Evolutionary conservation across 2,113 vertebrate species (phyloP).

Genomic region (Muscicapa adusta): DNA sequence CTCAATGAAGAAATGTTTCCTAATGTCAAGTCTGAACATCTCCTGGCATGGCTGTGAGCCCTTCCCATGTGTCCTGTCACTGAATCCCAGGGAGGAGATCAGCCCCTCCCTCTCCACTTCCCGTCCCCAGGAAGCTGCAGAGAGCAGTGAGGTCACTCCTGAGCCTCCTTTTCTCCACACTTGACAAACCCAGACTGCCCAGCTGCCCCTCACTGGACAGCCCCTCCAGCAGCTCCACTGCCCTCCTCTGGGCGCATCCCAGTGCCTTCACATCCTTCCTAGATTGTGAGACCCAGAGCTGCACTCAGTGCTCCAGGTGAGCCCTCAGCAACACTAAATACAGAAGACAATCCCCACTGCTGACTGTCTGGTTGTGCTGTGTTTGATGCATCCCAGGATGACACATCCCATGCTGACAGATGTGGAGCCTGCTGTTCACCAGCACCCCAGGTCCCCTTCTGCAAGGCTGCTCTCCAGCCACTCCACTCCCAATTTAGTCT

Average conservation of each 20-base stretch:
- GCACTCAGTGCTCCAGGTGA: not conserved
- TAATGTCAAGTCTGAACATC: not conserved
- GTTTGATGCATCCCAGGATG: not conserved
- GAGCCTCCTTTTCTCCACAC: not conserved
- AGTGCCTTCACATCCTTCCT: not conserved
- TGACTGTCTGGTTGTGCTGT: not conserved
- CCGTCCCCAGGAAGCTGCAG: not conserved
- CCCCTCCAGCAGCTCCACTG: not conserved
- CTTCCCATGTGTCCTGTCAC: not conserved
- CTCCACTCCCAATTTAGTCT: not conserved
- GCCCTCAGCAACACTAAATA: not conserved
- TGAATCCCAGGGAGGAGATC: not conserved
- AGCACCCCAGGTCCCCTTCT: not conserved
- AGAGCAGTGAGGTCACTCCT: not conserved
- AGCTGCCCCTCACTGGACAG: not conserved
- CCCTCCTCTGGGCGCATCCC: not conserved
- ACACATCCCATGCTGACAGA: not conserved
- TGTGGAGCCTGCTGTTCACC: fast-evolving
- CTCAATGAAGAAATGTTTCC: not conserved
- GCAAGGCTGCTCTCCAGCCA: not conserved
- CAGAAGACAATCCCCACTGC: not conserved
- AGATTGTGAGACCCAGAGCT: not conserved
- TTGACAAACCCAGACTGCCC: not conserved
- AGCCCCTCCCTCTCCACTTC: not conserved
- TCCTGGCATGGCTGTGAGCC: not conserved